Evolutionary conservation across 2,888 invertebrate species (phyloP).

Genomic region (Andrena haemorrhoa): DNA sequence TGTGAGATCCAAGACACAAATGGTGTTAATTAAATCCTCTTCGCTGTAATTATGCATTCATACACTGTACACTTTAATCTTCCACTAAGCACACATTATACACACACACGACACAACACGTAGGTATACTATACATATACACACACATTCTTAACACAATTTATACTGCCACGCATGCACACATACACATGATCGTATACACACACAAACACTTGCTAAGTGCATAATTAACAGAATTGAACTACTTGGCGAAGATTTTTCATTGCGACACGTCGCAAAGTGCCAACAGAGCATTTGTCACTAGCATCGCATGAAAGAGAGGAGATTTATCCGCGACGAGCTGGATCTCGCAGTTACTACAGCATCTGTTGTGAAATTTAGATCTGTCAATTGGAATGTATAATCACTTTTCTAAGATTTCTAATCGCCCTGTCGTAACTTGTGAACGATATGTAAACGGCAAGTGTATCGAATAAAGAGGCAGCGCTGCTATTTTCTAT

Average conservation of each 20-base stretch:
- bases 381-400: constrained; percentile 6
- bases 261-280: constrained; percentile 3
- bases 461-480: constrained; percentile 59
- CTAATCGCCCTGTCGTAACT: constrained; percentile 27
- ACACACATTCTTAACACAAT: constrained; percentile 11
- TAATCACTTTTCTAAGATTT: constrained; percentile 42
- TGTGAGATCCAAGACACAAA: constrained; percentile 11
- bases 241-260: constrained; percentile 7
- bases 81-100: constrained; percentile 1
- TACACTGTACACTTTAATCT: constrained; percentile 8
- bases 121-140: background rate
- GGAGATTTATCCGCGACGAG: background rate
- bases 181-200: background rate
- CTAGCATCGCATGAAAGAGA: background rate
- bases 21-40: background rate
- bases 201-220: background rate
- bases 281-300: constrained; percentile 13
- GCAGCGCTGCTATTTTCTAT: constrained; percentile 65
- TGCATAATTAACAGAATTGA: background rate
- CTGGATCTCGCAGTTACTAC: constrained; percentile 10
- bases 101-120: background rate
- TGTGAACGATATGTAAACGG: constrained; percentile 31
- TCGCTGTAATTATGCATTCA: background rate
- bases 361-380: background rate
- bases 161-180: background rate